A percentile compares a stretch with the other conserved stretches of the same genome.
Conservation (phyloP, 1,140 invertebrate species). For the Aphaenogaster ashmeadi region DNA sequence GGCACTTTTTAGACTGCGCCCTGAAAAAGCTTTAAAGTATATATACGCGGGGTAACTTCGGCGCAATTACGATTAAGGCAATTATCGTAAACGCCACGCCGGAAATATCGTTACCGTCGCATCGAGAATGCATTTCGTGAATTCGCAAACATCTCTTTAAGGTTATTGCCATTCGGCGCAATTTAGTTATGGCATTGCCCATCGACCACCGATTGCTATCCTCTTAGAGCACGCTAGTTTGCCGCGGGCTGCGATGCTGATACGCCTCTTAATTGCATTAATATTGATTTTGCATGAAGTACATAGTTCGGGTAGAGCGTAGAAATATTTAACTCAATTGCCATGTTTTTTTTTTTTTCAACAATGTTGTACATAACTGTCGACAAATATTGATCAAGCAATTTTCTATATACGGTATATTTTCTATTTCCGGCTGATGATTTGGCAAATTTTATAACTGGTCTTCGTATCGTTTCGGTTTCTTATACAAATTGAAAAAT, state of each 20-base stretch:
- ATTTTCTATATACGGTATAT: background rate
- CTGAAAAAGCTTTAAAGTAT: slow-evolving; percentile 47
- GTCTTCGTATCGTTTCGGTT: background rate
- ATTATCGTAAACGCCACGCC: slow-evolving; percentile 52
- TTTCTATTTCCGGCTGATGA: background rate
- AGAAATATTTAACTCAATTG: background rate
- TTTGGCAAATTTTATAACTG: background rate
- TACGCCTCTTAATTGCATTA: background rate
- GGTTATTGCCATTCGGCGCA: slow-evolving; percentile 5
- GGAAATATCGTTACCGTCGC: slow-evolving; percentile 40
- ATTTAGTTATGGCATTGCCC: slow-evolving; percentile 29
- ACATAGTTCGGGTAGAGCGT: background rate
- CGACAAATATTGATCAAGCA: background rate
- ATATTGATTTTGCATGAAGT: background rate
- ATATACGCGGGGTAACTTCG: background rate
- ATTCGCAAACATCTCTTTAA: slow-evolving; percentile 46
- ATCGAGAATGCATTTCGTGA: slow-evolving; percentile 28
- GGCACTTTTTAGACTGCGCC: slow-evolving; percentile 48
- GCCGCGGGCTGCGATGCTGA: background rate
- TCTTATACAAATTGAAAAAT: background rate
- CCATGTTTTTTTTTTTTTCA: background rate
- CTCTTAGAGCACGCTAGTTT: background rate
- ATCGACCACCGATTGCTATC: slow-evolving; percentile 20
- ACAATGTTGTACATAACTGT: background rate
- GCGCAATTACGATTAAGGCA: slow-evolving; percentile 44